Percentiles rank a stretch among this genome's conserved stretches.
Conservation (phyloP, 2,113 vertebrate genomes). For the Ceyx margarethae region DNA sequence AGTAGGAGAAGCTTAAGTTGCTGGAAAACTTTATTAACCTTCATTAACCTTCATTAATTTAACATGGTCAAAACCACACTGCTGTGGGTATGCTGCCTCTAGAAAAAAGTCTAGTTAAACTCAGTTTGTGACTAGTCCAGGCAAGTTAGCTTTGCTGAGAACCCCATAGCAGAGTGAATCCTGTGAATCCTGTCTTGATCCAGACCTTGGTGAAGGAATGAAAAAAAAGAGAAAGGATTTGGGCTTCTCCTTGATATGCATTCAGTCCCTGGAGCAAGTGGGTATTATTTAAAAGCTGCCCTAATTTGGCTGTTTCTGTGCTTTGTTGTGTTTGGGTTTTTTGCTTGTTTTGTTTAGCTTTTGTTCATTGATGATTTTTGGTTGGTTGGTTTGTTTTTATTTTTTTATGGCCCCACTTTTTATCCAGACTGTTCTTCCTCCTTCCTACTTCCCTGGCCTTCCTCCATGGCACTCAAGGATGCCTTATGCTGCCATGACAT, state of each 20-base stretch:
- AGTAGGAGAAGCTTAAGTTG: not conserved
- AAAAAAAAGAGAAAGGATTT: not conserved
- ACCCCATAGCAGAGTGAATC: accelerated
- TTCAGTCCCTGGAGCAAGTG: not conserved
- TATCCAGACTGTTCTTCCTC: not conserved
- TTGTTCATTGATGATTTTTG: no score
- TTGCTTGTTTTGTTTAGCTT: no score
- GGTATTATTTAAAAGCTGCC: not conserved
- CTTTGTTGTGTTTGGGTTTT: no score
- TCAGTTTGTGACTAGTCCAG: not conserved
- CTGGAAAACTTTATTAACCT: not conserved
- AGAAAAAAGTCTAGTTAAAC: not conserved
- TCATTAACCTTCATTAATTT: not conserved
- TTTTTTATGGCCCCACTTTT: not conserved
- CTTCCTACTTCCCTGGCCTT: not conserved
- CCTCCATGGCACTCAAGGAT: not conserved
- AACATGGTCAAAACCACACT: not conserved
- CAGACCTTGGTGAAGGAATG: not conserved
- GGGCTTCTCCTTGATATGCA: not conserved
- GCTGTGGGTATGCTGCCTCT: not conserved
- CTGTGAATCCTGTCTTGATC: not conserved
- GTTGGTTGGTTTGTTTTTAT: no score
- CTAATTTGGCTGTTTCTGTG: not conserved
- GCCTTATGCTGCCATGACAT: not conserved
- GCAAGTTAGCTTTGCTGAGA: not conserved